Base-by-base conservation (phyloP, 2,888 invertebrate genomes). In the Arrhopalites spinosus region DNA sequence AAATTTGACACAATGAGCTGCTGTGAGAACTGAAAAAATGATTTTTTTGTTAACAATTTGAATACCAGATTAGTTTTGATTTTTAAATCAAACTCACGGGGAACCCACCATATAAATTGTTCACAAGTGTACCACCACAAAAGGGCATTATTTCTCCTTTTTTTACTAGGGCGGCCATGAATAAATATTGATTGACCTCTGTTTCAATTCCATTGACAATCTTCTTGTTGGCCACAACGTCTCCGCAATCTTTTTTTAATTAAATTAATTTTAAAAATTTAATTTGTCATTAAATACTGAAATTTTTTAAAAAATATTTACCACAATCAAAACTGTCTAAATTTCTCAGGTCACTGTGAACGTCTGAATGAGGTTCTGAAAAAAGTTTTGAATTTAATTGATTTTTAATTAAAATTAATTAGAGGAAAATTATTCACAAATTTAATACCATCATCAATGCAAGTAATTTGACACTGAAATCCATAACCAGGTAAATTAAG, bases 101-200 rank as follows among this genome's bases (percentile, higher is more conserved):
- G 11, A 36, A 36, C 11, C 11, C 11, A 36, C 36, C 36, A 36
- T 36, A 36, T 36, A 36, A 36, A 27, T 83, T 81, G 69, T 84
- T 83, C 13, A 86, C 81, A 29, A 86, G 76, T 0, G 85, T 84
- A 2, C 86, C 86, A 2, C 86, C 86, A 79, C 86, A 86, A 29
- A 74, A 50, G 3, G 74, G 74, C 8, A 15, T 17, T 15, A 15
- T 67, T 2, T 23, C 30, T 3, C 53, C 53, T 29, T 59, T 67
- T 17, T 20, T 15, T 2, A 67, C 69, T 7, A 74, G 47, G 3
- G 47, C 74, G 1, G 74, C 69, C 74, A 74, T 74, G 68, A 68
- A 74, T 25, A 45, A 30, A 45, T 74, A 74, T 17, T 67, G 36
- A 25, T 67, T 67, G 20, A 47, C 56, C 17, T 59, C 13, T 8